Percentiles rank a stretch among this genome's conserved stretches.
These are phyloP conservation scores for Danionella dracula DNA, from an alignment of 2,797 vertebrate species.

Conservation along the genomic window DNA sequence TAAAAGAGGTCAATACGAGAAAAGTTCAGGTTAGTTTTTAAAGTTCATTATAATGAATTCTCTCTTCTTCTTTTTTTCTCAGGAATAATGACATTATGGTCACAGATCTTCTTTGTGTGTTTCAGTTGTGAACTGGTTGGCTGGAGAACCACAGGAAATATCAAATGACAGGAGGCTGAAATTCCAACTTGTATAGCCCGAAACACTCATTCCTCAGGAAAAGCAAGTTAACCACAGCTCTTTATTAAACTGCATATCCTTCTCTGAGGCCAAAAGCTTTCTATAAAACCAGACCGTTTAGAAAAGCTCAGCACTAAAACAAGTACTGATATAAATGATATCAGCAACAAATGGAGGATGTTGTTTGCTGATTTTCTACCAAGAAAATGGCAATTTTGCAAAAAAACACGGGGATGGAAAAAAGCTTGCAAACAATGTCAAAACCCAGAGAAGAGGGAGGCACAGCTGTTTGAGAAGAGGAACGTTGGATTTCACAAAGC, in stretches of 20 bases:
- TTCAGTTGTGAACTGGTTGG: slow-evolving; percentile 49
- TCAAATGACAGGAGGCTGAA: slow-evolving; percentile 51
- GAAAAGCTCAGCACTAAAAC: not conserved
- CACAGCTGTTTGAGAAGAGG: too few relatives aligned
- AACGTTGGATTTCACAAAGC: too few relatives aligned
- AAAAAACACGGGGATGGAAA: not conserved
- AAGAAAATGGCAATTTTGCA: not conserved
- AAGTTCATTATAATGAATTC: slow-evolving; percentile 19
- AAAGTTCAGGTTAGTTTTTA: slow-evolving; percentile 6
- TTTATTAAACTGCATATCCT: slow-evolving; percentile 10
- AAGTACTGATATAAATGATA: slow-evolving; percentile 1
- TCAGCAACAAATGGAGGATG: not conserved
- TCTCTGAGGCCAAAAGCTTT: slow-evolving; percentile 5
- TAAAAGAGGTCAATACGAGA: too few relatives aligned
- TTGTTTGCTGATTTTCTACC: not conserved
- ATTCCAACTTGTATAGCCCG: slow-evolving; percentile 57
- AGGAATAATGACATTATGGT: slow-evolving; percentile 38
- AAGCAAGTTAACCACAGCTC: slow-evolving; percentile 24
- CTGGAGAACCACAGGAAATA: slow-evolving; percentile 59
- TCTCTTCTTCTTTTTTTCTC: not conserved
- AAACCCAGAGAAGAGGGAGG: too few relatives aligned
- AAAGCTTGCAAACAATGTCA: too few relatives aligned
- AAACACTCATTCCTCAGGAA: slow-evolving; percentile 48
- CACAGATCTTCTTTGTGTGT: slow-evolving; percentile 42
- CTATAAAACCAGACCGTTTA: not conserved